Evolutionary conservation across 2,888 invertebrate species (phyloP).

Genomic region (Netelia inedita): DNA sequence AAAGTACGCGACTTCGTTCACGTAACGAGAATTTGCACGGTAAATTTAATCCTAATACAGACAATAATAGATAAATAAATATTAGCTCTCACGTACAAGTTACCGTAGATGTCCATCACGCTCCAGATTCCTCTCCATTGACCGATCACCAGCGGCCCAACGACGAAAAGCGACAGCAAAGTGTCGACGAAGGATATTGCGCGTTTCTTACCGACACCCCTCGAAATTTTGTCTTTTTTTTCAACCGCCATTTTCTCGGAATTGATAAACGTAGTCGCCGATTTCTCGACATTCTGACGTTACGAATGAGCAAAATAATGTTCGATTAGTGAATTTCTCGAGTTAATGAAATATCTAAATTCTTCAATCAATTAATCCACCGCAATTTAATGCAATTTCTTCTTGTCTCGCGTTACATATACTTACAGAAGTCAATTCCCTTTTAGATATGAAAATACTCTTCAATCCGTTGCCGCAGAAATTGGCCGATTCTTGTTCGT

Average conservation of each 20-base stretch:
- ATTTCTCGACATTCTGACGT: constrained; percentile 19
- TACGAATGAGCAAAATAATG: not conserved
- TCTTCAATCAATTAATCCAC: not conserved
- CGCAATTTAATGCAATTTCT: constrained; percentile 6
- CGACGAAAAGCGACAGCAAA: constrained; percentile 84
- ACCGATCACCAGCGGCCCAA: constrained; percentile 86
- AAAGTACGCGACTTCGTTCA: constrained; percentile 40
- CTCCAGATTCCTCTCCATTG: constrained; percentile 87
- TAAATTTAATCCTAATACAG: constrained; percentile 40
- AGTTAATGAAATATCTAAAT: too few species aligned
- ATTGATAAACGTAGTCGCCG: not conserved
- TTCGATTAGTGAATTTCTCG: too few species aligned
- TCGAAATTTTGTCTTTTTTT: constrained; percentile 30
- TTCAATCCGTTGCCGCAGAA: constrained; percentile 37
- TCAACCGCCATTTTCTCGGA: constrained; percentile 15
- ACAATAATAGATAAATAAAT: too few species aligned
- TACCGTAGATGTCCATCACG: constrained; percentile 85
- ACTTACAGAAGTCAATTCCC: not conserved
- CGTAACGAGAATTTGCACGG: constrained; percentile 47
- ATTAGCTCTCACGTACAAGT: constrained; percentile 64
- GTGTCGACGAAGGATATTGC: constrained; percentile 83
- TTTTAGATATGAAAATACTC: constrained; percentile 55
- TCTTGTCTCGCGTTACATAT: not conserved
- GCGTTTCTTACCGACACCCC: constrained; percentile 70
- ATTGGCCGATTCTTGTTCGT: constrained; percentile 32